phyloP scores from a whole-genome alignment of 2,113 vertebrate genomes.

The Callospermophilus lateralis region DNA sequence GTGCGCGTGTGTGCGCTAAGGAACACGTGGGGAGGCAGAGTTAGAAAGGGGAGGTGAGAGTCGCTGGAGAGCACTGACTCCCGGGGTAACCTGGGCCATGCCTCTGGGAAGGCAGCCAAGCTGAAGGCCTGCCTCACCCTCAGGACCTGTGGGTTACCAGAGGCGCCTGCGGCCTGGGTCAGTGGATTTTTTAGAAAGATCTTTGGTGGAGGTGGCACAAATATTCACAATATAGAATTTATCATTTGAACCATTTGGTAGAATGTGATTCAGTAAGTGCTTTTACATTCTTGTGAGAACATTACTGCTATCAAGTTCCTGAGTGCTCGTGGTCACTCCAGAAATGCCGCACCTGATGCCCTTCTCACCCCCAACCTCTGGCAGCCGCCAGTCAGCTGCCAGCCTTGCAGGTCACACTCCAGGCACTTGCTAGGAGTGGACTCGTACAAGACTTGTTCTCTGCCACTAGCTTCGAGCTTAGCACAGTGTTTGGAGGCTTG shows the following conservation, averaged over 20 bases:
- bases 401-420: rapidly evolving
- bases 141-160: rapidly evolving
- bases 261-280: background rate
- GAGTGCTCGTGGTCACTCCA: background rate
- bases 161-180: background rate
- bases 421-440: rapidly evolving
- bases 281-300: background rate
- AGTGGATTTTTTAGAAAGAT: too few species aligned
- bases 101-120: background rate
- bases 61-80: rapidly evolving
- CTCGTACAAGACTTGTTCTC: rapidly evolving
- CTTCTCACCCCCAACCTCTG: rapidly evolving
- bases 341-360: background rate
- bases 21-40: background rate
- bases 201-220: too few species aligned
- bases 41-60: background rate
- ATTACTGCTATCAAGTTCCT: background rate
- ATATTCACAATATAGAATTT: background rate
- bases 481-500: too few species aligned
- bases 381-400: rapidly evolving
- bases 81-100: rapidly evolving
- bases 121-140: background rate
- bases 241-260: background rate
- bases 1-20: background rate
- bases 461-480: too few species aligned